Evolutionary conservation across 1,140 invertebrate genomes (phyloP).

Genomic region (Sogatella furcifera): DNA sequence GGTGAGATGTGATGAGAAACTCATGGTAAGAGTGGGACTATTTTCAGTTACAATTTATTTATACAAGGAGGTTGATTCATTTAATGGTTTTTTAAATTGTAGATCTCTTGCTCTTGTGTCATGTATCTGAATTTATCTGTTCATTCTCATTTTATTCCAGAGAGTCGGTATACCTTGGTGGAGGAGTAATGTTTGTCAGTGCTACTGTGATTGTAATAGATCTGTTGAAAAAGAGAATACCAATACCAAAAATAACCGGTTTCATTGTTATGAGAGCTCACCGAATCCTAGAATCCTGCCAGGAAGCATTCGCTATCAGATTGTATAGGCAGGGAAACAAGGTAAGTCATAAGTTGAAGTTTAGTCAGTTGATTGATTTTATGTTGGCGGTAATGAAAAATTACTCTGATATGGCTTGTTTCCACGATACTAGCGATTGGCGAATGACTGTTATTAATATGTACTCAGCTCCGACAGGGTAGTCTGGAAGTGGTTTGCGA

Average conservation of each 20-base stretch:
- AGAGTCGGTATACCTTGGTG: slow-evolving; percentile 72
- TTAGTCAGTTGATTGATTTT: too few species aligned
- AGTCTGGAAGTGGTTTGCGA: too few species aligned
- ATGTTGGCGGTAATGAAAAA: too few species aligned
- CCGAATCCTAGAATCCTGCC: slow-evolving; percentile 81
- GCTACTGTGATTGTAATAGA: slow-evolving; percentile 94
- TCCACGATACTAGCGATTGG: too few species aligned
- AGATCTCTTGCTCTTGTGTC: neutral
- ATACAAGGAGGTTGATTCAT: too few species aligned
- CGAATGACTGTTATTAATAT: too few species aligned
- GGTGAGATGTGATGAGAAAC: too few species aligned
- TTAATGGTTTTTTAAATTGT: too few species aligned
- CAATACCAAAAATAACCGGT: slow-evolving; percentile 75
- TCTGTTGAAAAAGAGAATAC: slow-evolving; percentile 83
- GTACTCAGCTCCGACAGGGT: too few species aligned
- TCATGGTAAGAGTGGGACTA: too few species aligned
- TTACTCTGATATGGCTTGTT: too few species aligned
- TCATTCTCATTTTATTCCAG: slow-evolving; percentile 37
- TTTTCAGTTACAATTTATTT: too few species aligned
- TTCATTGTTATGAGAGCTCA: slow-evolving; percentile 86
- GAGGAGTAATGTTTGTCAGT: slow-evolving; percentile 87
- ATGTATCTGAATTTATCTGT: slow-evolving; percentile 5
- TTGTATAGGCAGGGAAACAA: slow-evolving; percentile 86
- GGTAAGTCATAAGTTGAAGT: slow-evolving; percentile 34
- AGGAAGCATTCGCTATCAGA: slow-evolving; percentile 87